Evolutionary conservation across 2,113 vertebrate genomes (phyloP).

Genomic region (Tiliqua scincoides): DNA sequence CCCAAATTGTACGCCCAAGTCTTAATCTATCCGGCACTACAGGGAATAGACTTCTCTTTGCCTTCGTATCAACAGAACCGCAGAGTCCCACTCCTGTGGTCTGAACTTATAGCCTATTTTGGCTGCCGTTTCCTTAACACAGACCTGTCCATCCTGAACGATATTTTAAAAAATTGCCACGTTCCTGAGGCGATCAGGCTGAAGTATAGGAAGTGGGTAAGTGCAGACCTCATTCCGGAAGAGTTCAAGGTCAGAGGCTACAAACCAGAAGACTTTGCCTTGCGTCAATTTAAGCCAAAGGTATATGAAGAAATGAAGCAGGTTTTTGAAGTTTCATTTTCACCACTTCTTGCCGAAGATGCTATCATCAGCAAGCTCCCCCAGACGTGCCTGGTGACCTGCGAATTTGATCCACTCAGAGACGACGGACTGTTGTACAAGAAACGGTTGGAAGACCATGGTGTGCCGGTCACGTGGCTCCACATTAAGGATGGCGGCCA

Average conservation of each 20-base stretch:
- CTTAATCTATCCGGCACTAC: constrained; percentile 77
- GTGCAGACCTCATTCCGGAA: constrained; percentile 2
- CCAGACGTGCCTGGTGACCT: constrained; percentile 51
- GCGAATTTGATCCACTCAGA: constrained; percentile 75
- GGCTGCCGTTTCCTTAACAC: constrained; percentile 72
- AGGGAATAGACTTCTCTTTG: constrained; percentile 64
- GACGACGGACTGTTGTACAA: constrained; percentile 79
- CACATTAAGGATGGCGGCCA: constrained; percentile 76
- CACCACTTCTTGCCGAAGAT: constrained; percentile 17
- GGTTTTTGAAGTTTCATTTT: background rate
- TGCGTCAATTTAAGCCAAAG: constrained; percentile 60
- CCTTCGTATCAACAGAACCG: constrained; percentile 78
- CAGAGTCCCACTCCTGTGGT: constrained; percentile 73
- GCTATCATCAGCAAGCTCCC: constrained; percentile 51
- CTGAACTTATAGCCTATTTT: constrained; percentile 58
- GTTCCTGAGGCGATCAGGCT: constrained; percentile 68
- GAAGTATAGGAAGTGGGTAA: constrained; percentile 50
- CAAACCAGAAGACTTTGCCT: background rate
- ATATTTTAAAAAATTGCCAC: constrained; percentile 67
- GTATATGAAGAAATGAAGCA: constrained; percentile 63
- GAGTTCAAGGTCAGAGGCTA: constrained; percentile 56
- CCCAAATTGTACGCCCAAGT: constrained; percentile 75
- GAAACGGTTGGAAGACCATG: constrained; percentile 74
- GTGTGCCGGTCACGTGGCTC: constrained; percentile 72
- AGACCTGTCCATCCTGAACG: constrained; percentile 61